phyloP scores from a whole-genome alignment of 2,113 vertebrate genomes.

The Ondatra zibethicus region DNA sequence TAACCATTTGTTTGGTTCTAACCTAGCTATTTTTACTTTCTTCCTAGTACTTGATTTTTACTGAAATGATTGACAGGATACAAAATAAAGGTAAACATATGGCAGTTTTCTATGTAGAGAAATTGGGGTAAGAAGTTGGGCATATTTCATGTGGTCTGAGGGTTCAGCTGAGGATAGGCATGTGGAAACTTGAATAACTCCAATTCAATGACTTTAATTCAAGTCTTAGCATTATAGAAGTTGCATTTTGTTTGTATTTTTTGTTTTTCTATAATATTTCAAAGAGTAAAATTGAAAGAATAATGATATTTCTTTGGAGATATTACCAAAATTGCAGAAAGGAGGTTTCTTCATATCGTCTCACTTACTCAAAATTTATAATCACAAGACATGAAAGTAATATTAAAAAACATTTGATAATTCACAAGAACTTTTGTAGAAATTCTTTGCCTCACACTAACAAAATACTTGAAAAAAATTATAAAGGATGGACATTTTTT shows the following conservation, averaged over 20 bases:
- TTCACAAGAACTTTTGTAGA: not conserved
- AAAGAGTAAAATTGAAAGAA: not conserved
- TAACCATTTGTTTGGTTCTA: not conserved
- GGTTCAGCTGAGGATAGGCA: not conserved
- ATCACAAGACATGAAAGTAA: not conserved
- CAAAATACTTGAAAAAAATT: not conserved
- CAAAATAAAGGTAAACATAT: not conserved
- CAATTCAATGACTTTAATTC: not conserved
- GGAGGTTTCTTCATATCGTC: not conserved
- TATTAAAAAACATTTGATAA: not conserved
- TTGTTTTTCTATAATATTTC: not conserved
- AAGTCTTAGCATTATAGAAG: not conserved
- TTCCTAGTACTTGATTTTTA: not conserved
- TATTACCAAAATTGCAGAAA: slow-evolving; percentile 30
- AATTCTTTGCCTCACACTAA: not conserved
- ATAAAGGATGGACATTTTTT: not conserved
- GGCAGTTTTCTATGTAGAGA: not conserved
- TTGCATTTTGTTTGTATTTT: not conserved
- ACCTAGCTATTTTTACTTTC: not conserved
- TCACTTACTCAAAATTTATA: not conserved
- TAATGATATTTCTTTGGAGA: not conserved
- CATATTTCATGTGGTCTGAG: not conserved
- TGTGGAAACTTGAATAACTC: not conserved
- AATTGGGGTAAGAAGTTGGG: not conserved
- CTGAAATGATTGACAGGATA: not conserved